Base-by-base conservation (phyloP, 2,113 vertebrate genomes). In the Nansenia antarctica region DNA sequence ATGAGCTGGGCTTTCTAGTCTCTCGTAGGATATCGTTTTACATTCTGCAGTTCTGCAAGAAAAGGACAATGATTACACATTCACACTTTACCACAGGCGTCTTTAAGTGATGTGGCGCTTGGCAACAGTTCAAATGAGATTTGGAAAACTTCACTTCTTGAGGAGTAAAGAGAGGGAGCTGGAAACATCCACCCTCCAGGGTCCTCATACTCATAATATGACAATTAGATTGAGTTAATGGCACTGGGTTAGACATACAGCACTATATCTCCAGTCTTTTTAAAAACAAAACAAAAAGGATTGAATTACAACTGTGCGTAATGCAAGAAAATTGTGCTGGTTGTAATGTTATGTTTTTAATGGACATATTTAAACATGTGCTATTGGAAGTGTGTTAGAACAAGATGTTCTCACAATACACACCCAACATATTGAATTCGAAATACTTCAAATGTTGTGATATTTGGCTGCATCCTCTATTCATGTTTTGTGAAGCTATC, bases 151-250 rank as follows among this genome's bases (percentile, higher is more conserved):
- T 22, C 9, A 34, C 20, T 55, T 39, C 1, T 9, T 72, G 55
- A 73, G 66, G 75, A 57, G 68, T 42, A 1, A 52, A 49, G 14
- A 66, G 5, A 62, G 18, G 34, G 57, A 32, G 9, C 31, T 42
- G 49, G 62, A 70, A 67, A 54, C 27, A 29, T 60, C 30, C 37
- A 37, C 39, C 9, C 11, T 30, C 42, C 20, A 22, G 9, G 35
- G 24, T 35, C 26, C 69, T 29, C 12, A 63, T 9, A 49, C 18
- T 14, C n/a, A 47, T 27, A n/a, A 30, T 22, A 47, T 12, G 11
- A 1, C 15, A 76, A 78, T 71, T 81, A 69, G 31, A 77, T 67
- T 65, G 62, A 47, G 30, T 60, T 73, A 74, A 79, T 74, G 64
- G 73, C 24, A 69, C 72, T 18, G 52, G 55, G 64, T 39, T 62